Base-by-base conservation (phyloP, 2,888 invertebrate genomes). In the Tupiocoris notatus region DNA sequence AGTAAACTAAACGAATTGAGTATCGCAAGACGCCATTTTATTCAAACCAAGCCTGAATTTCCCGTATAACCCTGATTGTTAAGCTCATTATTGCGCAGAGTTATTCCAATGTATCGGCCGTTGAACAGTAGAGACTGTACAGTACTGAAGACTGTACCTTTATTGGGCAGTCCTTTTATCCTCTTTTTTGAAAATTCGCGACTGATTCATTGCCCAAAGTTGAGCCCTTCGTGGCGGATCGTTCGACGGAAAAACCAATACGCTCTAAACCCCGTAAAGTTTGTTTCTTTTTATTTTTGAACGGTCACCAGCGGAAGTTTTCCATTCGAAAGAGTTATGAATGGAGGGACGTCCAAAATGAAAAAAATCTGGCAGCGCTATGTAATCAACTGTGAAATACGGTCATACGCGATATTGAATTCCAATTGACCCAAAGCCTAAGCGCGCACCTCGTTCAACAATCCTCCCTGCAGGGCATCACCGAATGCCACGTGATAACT, bases 381-480 rank as follows among this genome's bases (percentile, higher is more conserved):
- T 67, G 56, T 67, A 67, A 67, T 67, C 67, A 67, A 67, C 67
- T 67, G 67, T 67, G 67, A 67, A 67, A 67, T 67, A 67, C 67
- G 67, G 67, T 57, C 67, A 67, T 67, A 57, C 67, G 57, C 57
- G 67, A 67, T 67, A 67, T 67, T 67, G 67, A 67, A 67, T 67
- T 56, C 16, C 67, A 54, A 67, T 67, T 57, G 67, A 67, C 56
- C 57, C 57, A 23, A 20, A 21, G 56, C 67, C 54, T 56, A 56
- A 3, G 6, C 39, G 39, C 39, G 12, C 39, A 39, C 39, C 12
- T 7, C 39, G 12, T n/a, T 12, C 39, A 39, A 39, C 39, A 39
- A 39, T 7, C 39, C 12, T 7, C 12, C 12, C 39, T 12, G 12
- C 39, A 3, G 39, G 39, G 6, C 39, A 39, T 39, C 6, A 3